Evolutionary conservation across 2,888 invertebrate species (phyloP), one percentile per base, ranked within the genome.

Genomic region (Leptopilina myrica): DNA sequence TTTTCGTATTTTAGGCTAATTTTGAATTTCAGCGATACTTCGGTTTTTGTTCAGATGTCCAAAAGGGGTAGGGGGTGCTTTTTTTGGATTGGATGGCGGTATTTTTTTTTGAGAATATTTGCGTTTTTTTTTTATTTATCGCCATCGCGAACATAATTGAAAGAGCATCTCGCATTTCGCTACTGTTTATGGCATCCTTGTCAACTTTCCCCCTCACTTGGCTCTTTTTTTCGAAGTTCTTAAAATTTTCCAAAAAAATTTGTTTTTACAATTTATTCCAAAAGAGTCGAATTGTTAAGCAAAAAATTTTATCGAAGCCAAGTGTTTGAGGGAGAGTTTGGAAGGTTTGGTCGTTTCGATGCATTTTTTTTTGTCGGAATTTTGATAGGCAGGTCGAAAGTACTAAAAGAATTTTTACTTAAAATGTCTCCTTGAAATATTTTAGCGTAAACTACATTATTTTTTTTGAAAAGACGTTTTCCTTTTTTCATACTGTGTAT

Each of bases 21-120:
- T 73, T 73, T 73, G 73, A 73, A 73, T 73, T 73, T 73, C 73
- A 73, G 73, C 73, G 73, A 73, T 73, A 73, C 73, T 56, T 73
- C 56, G 56, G 73, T 73, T 73, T 53, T 62, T 9, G 12, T 59
- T 33, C 73, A 73, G 15, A 73, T 56, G 73, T 73, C 56, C 73
- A 73, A 73, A 73, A 73, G 73, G 73, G 73, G 73, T 73, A 73
- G 73, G 73, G 73, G 73, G 73, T 73, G 40, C 73, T 73, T 73
- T 59, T 56, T 62, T 73, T 53, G 73, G 56, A 20, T 59, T 53
- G 56, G 56, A 62, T 64, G 40, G 64, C 64, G 64, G 64, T 40
- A 20, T 64, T 64, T 49, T 49, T 49, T 43, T 49, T 11, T 12
- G 33, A 64, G 33, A 64, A 33, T 64, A 64, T 64, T 49, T 64